Evolutionary conservation across 2,797 vertebrate genomes (phyloP), one percentile per base, ranked within the genome.

Genomic region (Botia kubotai): DNA sequence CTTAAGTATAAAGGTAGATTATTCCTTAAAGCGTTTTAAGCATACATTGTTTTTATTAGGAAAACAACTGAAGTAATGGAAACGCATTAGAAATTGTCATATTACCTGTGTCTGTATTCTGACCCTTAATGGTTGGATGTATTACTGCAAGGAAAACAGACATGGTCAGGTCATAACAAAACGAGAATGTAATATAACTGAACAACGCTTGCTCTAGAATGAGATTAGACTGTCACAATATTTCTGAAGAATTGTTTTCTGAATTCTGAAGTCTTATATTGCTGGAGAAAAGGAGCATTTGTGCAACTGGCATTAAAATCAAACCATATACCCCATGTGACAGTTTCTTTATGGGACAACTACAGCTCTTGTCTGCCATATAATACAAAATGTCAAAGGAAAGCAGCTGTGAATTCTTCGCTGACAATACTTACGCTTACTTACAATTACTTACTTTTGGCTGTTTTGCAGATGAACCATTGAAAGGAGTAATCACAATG

Each of bases 391-490:
- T 16, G 13, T 68, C 8, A 77, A 13, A 76, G 2, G 0, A 77
- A 77, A 76, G 26, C 33, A 5, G 1, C 46, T 62, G 57, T 19
- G 12, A 58, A 60, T 29, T 70, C 13, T 19, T 17, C 29, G 43
- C 16, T 4, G 2, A 60, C 23, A 7, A 10, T 29, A 57, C 50
- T 1, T 26, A 26, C 23, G 2, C 23, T 26, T 26, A 26, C 23
- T 26, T 26, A 26, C 23, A 26, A 26, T 26, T 1, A 26, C 23
- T 26, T 82, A 84, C 84, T 76, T 79, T 86, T 83, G 55, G 26
- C 0, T 11, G 39, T 83, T 79, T 86, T 86, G 82, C 84, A 86
- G 72, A 86, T 86, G 21, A 79, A 83, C 0, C 23, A 0, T 21
- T 19, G 5, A 0, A 0, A 0, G 29, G 12, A 0, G 57, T 75